Evolutionary conservation across 2,113 vertebrate genomes (phyloP).

Genomic region (Camarhynchus parvulus): DNA sequence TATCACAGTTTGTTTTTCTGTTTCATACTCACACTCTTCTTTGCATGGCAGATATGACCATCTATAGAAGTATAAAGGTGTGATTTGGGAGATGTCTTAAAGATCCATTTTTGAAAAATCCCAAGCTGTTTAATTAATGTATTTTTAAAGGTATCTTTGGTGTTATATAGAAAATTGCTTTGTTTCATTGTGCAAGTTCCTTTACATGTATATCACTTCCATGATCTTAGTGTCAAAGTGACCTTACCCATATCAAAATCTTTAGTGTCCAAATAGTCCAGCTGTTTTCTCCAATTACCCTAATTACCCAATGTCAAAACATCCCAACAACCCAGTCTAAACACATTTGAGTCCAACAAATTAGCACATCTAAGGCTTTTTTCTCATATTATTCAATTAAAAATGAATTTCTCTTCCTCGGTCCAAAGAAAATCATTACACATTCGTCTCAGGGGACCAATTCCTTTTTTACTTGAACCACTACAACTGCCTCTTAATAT

Average conservation of each 20-base stretch:
- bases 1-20: background rate
- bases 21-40: background rate
- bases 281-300: background rate
- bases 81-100: background rate
- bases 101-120: background rate
- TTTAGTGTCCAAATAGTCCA: background rate
- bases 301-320: conserved; percentile 12
- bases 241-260: background rate
- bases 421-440: conserved; percentile 55
- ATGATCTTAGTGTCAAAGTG: background rate
- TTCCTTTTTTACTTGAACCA: conserved; percentile 21
- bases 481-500: conserved; percentile 21
- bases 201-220: background rate
- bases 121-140: background rate
- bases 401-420: background rate
- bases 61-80: background rate
- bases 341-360: conserved; percentile 25
- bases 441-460: background rate
- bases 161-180: background rate
- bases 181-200: background rate
- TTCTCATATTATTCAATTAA: conserved; percentile 44
- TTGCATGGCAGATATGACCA: background rate
- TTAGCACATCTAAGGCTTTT: conserved; percentile 31
- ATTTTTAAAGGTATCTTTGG: background rate
- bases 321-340: conserved; percentile 21